Evolutionary conservation across 2,797 vertebrate genomes (phyloP).

Genomic region (Leptodactylus fallax): DNA sequence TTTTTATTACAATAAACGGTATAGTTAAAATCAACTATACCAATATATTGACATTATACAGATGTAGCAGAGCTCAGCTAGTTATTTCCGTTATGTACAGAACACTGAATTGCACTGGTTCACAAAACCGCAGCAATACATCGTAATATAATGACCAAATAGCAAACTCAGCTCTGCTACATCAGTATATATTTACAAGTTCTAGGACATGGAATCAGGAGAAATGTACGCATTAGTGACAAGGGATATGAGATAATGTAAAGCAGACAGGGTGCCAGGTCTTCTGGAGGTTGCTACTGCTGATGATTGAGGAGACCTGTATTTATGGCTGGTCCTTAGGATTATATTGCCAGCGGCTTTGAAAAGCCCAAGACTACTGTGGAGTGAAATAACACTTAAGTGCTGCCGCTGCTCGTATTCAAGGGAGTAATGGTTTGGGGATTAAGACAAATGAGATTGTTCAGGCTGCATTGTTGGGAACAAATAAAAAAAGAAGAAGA

Average conservation of each 20-base stretch:
- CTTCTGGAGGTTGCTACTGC: not conserved
- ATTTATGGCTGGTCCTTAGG: slow-evolving; percentile 23
- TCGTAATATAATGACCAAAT: too few species aligned
- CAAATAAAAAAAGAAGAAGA: slow-evolving; percentile 37
- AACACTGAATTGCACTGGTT: not conserved
- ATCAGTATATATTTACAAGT: not conserved
- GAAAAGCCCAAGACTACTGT: slow-evolving; percentile 23
- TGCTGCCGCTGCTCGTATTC: slow-evolving; percentile 39
- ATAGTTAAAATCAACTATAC: not conserved
- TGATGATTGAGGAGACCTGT: not conserved
- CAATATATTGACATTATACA: too few species aligned
- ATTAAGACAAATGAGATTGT: slow-evolving; percentile 50
- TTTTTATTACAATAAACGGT: not conserved
- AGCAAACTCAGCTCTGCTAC: slow-evolving; percentile 7
- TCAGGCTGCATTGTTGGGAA: slow-evolving; percentile 33
- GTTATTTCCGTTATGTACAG: not conserved
- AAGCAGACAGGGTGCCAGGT: slow-evolving; percentile 29
- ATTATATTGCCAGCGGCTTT: slow-evolving; percentile 34
- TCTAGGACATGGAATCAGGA: not conserved
- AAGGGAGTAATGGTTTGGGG: slow-evolving; percentile 41
- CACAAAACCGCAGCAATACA: not conserved
- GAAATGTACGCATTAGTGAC: not conserved
- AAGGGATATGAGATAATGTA: slow-evolving; percentile 15
- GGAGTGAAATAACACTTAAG: slow-evolving; percentile 43
- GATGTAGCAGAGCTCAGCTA: not conserved